These are phyloP conservation scores for Pteruthius melanotis DNA, from an alignment of 2,113 vertebrate species.

Conservation along the genomic window DNA sequence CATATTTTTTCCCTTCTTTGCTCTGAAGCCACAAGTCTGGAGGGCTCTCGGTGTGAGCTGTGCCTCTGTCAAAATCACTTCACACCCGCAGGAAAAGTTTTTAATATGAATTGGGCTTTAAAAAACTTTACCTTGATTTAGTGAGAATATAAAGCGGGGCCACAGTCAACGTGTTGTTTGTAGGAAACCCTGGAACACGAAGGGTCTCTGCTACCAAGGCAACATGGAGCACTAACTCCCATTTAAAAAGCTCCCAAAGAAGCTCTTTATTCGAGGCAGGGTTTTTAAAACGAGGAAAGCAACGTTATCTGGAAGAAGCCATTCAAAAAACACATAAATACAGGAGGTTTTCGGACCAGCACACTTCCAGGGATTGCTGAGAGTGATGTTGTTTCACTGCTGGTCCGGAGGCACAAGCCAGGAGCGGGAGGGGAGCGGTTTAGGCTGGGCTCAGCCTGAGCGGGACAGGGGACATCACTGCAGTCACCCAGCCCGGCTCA, in stretches of 20 bases:
- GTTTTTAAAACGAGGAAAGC: conserved; percentile 53
- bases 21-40: conserved; percentile 37
- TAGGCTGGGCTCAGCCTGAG: conserved; percentile 24
- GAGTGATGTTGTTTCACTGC: conserved; percentile 61
- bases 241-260: conserved; percentile 61
- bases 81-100: conserved; percentile 54
- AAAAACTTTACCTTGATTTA: conserved; percentile 72
- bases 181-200: conserved; percentile 50
- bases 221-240: conserved; percentile 45
- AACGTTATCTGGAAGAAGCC: conserved; percentile 46
- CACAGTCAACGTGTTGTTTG: conserved; percentile 70
- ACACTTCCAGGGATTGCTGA: conserved; percentile 58
- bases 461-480: conserved; percentile 6
- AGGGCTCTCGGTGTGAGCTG: conserved; percentile 26
- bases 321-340: conserved; percentile 62
- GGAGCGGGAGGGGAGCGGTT: conserved; percentile 38
- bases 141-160: conserved; percentile 69
- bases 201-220: conserved; percentile 64
- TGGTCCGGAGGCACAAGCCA: conserved; percentile 53
- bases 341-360: conserved; percentile 57
- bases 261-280: conserved; percentile 58
- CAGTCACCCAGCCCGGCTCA: conserved; percentile 20
- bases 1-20: neutral
- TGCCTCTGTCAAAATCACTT: conserved; percentile 68
- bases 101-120: conserved; percentile 68